Base-by-base conservation (phyloP, 2,888 invertebrate species). In the Saturnia pavonia region DNA sequence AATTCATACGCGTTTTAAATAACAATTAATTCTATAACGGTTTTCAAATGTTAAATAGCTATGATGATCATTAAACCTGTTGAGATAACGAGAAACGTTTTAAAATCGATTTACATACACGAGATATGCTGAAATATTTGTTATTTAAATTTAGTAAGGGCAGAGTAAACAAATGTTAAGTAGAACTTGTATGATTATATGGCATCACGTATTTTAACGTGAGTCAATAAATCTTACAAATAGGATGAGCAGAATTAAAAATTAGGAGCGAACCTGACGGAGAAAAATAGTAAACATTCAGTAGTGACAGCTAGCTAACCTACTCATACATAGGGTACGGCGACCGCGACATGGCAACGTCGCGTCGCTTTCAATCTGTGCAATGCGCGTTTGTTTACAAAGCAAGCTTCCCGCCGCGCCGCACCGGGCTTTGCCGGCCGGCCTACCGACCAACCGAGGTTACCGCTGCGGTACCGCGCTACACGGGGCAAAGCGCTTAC, bases 311-410 rank as follows among this genome's bases (percentile, higher is more conserved):
- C 77, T 77, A 34, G 43, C 9, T 1, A n/a, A n/a, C n/a, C n/a
- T n/a, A n/a, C n/a, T n/a, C n/a, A 54, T 54, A 74, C 74, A 75
- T 76, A 78, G 75, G 79, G 80, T 75, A 77, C 40, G 40, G 65
- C 25, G 78, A 80, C 74, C 74, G 78, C 84, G 82, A 83, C 57
- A 83, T 80, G 89, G 89, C 89, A 88, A 88, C 88, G 88, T 85
- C 87, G 88, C 88, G 79, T 77, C 71, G 71, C 69, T 63, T 48
- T 54, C 54, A 74, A 78, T 75, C 80, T 81, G 82, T 85, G 82
- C 22, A 54, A 7, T 81, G 85, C 85, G 84, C 83, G 86, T 88
- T 91, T 91, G 90, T 91, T 91, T 91, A 91, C 91, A 87, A 86
- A 82, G 73, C 69, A 70, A 67, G 48, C 67, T 68, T 54, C 69